phyloP scores from a whole-genome alignment of 2,888 invertebrate genomes.

The Callyntrura guangdongensis region DNA sequence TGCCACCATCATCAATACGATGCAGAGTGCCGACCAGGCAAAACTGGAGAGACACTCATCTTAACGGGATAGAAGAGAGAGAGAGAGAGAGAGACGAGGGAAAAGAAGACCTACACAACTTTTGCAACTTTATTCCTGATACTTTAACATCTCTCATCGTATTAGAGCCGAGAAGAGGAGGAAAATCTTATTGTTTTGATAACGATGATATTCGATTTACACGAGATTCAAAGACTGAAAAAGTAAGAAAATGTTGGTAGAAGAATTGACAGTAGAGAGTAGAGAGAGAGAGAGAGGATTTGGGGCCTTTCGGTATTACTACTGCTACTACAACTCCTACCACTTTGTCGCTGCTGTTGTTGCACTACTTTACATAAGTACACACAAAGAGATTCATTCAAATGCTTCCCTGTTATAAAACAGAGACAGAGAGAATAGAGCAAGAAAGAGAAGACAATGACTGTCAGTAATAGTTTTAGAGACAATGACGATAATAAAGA shows the following conservation, averaged over 20 bases:
- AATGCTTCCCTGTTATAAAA: neutral
- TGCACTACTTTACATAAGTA: conserved; percentile 54
- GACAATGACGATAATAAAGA: conserved; percentile 73
- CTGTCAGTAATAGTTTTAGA: conserved; percentile 8
- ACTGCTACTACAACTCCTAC: neutral
- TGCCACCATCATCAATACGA: neutral
- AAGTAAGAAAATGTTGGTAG: conserved; percentile 1
- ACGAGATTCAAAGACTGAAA: neutral
- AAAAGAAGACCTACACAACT: conserved; percentile 19
- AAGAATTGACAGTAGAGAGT: neutral
- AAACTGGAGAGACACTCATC: neutral
- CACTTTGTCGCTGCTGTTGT: neutral
- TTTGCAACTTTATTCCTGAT: conserved; percentile 48
- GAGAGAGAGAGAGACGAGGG: no score
- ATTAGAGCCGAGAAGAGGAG: neutral
- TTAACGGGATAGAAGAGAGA: no score
- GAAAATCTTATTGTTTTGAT: conserved; percentile 38
- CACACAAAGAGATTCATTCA: conserved; percentile 15
- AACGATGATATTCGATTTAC: conserved; percentile 53
- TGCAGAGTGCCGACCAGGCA: neutral
- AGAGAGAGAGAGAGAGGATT: no score
- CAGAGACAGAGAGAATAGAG: neutral
- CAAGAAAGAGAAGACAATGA: neutral
- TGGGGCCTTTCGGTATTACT: neutral
- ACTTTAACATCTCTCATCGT: conserved; percentile 34